Evolutionary conservation across 1,140 invertebrate genomes (phyloP).

Genomic region (Lepidurus apus): DNA sequence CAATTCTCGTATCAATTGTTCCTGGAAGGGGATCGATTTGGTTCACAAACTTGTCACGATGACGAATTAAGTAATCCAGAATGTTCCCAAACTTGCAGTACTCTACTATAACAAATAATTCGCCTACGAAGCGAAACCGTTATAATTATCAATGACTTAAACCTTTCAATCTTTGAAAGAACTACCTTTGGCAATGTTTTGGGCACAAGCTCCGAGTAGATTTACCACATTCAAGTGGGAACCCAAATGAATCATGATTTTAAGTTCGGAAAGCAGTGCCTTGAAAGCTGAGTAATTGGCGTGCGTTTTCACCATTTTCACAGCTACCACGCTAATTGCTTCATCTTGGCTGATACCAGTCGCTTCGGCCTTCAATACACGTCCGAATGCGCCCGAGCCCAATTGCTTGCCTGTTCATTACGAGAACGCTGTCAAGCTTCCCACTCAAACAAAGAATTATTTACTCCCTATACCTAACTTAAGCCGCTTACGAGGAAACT

Average conservation of each 20-base stretch:
- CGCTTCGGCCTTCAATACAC: no score
- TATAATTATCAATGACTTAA: not conserved
- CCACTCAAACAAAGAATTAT: not conserved
- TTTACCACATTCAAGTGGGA: no score
- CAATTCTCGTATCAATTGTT: slow-evolving; percentile 59
- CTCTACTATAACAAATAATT: slow-evolving; percentile 46
- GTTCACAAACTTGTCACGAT: slow-evolving; percentile 42
- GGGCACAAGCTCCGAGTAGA: slow-evolving; percentile 90
- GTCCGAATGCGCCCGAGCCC: no score
- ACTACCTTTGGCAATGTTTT: slow-evolving; percentile 77
- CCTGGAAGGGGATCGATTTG: slow-evolving; percentile 49
- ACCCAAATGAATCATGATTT: no score
- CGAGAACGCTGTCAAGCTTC: not conserved
- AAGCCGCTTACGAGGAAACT: slow-evolving; percentile 69
- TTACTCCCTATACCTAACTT: slow-evolving; percentile 57
- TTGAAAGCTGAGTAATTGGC: no score
- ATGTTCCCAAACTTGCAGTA: slow-evolving; percentile 50
- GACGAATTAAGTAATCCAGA: slow-evolving; percentile 44
- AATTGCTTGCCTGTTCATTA: slow-evolving; percentile 62
- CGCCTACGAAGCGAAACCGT: slow-evolving; percentile 37
- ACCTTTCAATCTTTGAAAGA: not conserved
- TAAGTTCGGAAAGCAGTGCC: no score
- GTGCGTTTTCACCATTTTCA: no score
- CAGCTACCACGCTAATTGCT: no score
- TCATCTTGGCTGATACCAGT: no score